Evolutionary conservation across 2,113 vertebrate species (phyloP), one percentile per base, ranked within the genome.

Genomic region (Lophura nycthemera): DNA sequence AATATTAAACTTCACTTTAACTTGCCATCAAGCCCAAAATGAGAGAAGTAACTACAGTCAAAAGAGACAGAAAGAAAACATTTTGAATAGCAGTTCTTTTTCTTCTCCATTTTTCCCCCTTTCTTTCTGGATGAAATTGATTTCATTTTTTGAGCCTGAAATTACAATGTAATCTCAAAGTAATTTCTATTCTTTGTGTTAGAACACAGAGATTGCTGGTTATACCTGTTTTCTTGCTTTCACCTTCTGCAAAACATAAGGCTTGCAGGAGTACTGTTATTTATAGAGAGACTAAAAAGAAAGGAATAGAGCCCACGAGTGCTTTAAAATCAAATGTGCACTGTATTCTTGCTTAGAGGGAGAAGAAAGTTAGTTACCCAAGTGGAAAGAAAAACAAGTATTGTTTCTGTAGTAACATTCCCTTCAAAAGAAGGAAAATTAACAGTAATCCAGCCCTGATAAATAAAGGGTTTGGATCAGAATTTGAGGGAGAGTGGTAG

Each of bases 101-200:
- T 13, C 8, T 74, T 79, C 74, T 71, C 21, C 3, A 21, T 65
- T 88, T 93, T 10, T 2, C 11, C 52, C 8, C 3, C 15, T 74
- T 85, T 87, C 32, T 60, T 91, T 10, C 54, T 87, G 30, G 48
- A 61, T 50, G 71, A 78, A 80, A 57, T 36, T 1, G 3, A 59
- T 83, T 91, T 81, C 47, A 47, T 92, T 83, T 96, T 94, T 65
- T 81, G 65, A 83, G 79, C 42, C 60, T 90, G 67, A 94, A 94
- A 95, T 83, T 81, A 83, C 56, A 27, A 34, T 56, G 57, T 60
- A 86, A 86, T 93, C 65, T 81, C 65, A 77, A 88, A 94, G 45
- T n/a, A 34, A 83, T 73, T 85, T 93, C 70, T 78, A 14, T 57
- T 64, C 17, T 86, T 83, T 91, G 32, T 88, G 64, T 66, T 89